Conservation (phyloP, 1,140 invertebrate species). For the Caenorhabditis remanei region DNA sequence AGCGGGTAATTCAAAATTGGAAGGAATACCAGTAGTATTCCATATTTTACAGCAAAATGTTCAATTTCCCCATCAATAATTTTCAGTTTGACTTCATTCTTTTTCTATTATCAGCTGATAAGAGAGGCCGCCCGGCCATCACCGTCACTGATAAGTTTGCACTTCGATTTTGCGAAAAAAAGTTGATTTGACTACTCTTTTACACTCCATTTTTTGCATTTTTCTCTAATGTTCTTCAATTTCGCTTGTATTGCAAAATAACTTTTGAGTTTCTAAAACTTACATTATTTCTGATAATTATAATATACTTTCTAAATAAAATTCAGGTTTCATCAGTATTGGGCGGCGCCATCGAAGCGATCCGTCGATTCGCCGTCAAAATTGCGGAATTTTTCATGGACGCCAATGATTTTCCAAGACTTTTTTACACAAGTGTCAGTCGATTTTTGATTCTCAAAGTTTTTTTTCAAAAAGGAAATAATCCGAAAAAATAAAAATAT, state of each 20-base stretch:
- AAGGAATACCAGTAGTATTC: background rate
- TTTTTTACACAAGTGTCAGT: constrained; percentile 28
- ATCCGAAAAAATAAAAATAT: background rate
- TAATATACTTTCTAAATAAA: background rate
- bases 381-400: constrained; percentile 48
- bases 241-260: background rate
- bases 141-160: constrained; percentile 47
- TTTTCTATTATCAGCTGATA: constrained; percentile 31
- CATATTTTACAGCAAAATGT: background rate
- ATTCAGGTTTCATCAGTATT: background rate
- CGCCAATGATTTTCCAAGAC: constrained; percentile 20
- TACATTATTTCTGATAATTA: background rate
- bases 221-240: background rate
- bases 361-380: background rate
- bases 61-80: constrained; percentile 17
- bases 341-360: background rate
- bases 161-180: constrained; percentile 18
- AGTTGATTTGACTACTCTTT: constrained; percentile 32
- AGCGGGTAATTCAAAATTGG: background rate
- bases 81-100: background rate
- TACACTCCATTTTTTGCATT: background rate
- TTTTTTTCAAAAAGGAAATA: background rate
- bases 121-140: constrained; percentile 10
- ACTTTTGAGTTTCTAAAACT: no score
- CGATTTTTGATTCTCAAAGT: background rate